Base-by-base conservation (phyloP, 2,797 vertebrate species). In the Kryptolebias ocellatus region DNA sequence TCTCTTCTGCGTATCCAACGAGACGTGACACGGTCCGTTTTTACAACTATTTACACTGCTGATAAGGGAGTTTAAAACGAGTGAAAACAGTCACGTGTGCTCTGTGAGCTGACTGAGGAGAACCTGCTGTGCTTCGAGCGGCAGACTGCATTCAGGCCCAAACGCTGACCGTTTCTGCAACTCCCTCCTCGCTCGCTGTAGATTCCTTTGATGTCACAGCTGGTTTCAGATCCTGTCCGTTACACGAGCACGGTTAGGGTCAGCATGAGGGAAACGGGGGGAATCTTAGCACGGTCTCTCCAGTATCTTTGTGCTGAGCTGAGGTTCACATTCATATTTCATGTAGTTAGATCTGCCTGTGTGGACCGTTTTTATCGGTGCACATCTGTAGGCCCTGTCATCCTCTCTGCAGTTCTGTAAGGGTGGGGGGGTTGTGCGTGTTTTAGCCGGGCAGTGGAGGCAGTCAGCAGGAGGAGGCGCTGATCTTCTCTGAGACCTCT, bases 401-500 rank as follows among this genome's bases (percentile, higher is more conserved):
- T 61, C 56, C 27, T 34, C 53, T 34, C 50, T 20, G 2, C n/a
- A 7, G 37, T 53, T 15, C 3, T 9, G 29, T 24, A 24, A 24
- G 20, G 20, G 20, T 24, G 20, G 1, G 17, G 62, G 34, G 17
- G 42, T 27, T 67, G 68, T 62, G 73, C n/a, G 28, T 18, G 0
- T 64, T 31, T 63, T 15, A 11, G 55, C 37, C 14, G 53, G 65
- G 45, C 39, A 37, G 63, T 8, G 8, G 37, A 39, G 12, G 49
- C 17, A 31, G 69, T 92, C 86, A 97, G 72, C 95, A 98, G 68
- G 95, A 95, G 0, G 94, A 94, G 83, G 95, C 95, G 60, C 93
- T 93, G 92, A 98, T 95, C 88, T 98, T 98, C 89, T 96, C 96
- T 0, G 96, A 95, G 11, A 96, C 93, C 28, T 98, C 96, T 20